phyloP scores from a whole-genome alignment of 2,113 vertebrate genomes.

The Cichladusa arquata region DNA sequence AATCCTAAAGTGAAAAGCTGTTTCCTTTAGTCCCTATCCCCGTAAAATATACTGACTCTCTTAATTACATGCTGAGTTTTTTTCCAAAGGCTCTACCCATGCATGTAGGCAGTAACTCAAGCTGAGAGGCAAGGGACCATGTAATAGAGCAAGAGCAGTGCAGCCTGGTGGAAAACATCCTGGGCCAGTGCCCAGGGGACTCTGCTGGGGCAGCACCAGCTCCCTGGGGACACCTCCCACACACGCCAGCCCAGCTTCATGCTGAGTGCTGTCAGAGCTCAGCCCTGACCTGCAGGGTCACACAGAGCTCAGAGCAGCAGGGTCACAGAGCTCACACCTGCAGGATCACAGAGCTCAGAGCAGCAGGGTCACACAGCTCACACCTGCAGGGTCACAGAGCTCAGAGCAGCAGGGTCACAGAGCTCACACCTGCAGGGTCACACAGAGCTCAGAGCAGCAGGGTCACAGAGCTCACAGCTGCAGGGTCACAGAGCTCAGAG shows the following conservation, averaged over 20 bases:
- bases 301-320: no score
- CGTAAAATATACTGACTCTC: not conserved
- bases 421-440: not conserved
- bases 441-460: not conserved
- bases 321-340: no score
- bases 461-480: no score
- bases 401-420: not conserved
- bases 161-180: constrained; percentile 1
- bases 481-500: not conserved
- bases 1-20: not conserved
- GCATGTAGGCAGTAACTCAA: constrained; percentile 42
- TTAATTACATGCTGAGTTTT: constrained; percentile 23
- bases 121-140: not conserved
- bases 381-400: no score
- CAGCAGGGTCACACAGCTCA: no score
- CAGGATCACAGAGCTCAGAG: not conserved
- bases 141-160: not conserved
- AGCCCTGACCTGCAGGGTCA: not conserved
- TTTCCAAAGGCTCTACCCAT: constrained; percentile 20
- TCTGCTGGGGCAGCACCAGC: not conserved
- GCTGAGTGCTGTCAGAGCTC: not conserved
- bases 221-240: not conserved
- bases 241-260: rapidly evolving
- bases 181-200: not conserved
- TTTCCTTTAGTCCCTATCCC: not conserved